Evolutionary conservation across 2,888 invertebrate species (phyloP).

Genomic region (Hymenopus coronatus): DNA sequence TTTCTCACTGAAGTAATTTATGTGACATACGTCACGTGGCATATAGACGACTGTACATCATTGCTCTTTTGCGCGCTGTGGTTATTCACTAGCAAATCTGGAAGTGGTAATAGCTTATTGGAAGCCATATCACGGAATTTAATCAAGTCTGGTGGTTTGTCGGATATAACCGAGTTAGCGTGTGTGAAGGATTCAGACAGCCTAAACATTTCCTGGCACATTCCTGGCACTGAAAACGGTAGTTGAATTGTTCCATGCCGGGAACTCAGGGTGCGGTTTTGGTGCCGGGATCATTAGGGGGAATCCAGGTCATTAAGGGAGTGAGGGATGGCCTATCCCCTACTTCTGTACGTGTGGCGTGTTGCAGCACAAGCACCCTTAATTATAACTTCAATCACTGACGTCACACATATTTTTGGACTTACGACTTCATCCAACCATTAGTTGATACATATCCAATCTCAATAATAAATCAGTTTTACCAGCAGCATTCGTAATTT

Average conservation of each 20-base stretch:
- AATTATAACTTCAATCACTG: not conserved
- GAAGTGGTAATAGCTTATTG: not conserved
- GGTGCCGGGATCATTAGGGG: not conserved
- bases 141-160: not conserved
- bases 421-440: not conserved
- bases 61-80: not conserved
- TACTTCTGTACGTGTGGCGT: not conserved
- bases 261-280: not conserved
- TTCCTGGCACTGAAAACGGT: not conserved
- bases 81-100: not conserved
- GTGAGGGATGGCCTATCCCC: not conserved
- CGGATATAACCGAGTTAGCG: not conserved
- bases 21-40: not conserved
- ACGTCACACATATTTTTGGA: not conserved
- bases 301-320: slow-evolving; percentile 10
- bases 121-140: not conserved
- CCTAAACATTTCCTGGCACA: not conserved
- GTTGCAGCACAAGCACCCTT: not conserved
- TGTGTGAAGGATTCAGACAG: not conserved
- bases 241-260: not conserved
- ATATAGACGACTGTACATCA: not conserved
- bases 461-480: not conserved
- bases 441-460: not conserved
- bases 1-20: too few species aligned
- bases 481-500: too few species aligned